Evolutionary conservation across 2,113 vertebrate genomes (phyloP), one percentile per base, ranked within the genome.

Genomic region (Larimichthys polyactis): DNA sequence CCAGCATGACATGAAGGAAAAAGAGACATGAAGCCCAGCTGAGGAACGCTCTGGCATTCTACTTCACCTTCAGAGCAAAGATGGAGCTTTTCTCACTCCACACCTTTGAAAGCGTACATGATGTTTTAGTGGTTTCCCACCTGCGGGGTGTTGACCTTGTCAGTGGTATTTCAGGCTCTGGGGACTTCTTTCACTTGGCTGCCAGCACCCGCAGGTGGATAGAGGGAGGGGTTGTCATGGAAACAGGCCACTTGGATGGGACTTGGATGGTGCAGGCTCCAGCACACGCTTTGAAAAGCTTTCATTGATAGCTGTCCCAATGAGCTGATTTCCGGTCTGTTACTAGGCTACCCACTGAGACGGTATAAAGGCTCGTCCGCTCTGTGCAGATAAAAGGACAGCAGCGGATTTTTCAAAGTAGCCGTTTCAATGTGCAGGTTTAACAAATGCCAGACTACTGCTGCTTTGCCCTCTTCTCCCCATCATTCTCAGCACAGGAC

Each of bases 121-220:
- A 79, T 92, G 81, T 90, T 90, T 88, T 79, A 74, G 76, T 82
- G 86, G 48, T 87, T 85, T 82, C 86, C 83, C 86, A 92, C 90
- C 90, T 93, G 87, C 60, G 52, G 91, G 89, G 88, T 88, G 79
- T 88, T 94, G 93, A 94, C 94, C 94, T 93, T 92, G 93, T 90
- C 91, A 88, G 87, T 90, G 90, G 89, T 90, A 92, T 92, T 94
- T 93, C 87, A 89, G 83, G 87, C 92, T 90, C 76, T 9, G 60
- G 85, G 89, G 91, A 90, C 84, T 77, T 86, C 79, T 89, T 64
- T 90, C 71, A 89, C 82, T 86, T 75, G 64, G 79, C 89, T 92
- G 87, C 81, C 87, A 87, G 87, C 86, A 81, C 79, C 85, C n/a
- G 76, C 88, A 93, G 89, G 90, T 92, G 86, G 91, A 86, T 83